Evolutionary conservation across 1,140 invertebrate genomes (phyloP).

Genomic region (Zaprionus capensis): DNA sequence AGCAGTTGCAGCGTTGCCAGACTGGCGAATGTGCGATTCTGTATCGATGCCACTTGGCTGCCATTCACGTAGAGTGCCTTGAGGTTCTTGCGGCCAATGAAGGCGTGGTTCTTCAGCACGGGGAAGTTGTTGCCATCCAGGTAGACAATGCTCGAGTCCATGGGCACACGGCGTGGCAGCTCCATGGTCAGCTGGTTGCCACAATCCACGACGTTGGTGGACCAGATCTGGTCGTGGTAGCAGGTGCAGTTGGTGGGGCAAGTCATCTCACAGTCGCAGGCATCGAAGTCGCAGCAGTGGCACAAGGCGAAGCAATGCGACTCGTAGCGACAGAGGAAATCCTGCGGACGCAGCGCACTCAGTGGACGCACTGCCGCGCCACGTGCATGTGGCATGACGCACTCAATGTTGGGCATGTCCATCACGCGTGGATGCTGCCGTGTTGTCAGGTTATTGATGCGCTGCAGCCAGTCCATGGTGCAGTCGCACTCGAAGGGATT

Average conservation of each 20-base stretch:
- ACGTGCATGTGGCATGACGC: constrained; percentile 91
- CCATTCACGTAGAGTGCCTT: constrained; percentile 93
- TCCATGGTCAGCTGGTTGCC: constrained; percentile 90
- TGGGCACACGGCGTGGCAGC: constrained; percentile 93
- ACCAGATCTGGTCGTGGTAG: constrained; percentile 96
- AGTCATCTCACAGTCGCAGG: constrained; percentile 97
- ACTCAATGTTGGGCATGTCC: constrained; percentile 94
- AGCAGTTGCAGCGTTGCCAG: constrained; percentile 91
- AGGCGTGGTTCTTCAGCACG: constrained; percentile 93
- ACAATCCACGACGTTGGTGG: constrained; percentile 96
- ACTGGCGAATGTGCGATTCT: constrained; percentile 96
- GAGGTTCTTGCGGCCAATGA: constrained; percentile 96
- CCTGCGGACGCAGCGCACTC: constrained; percentile 88
- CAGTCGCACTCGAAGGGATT: constrained; percentile 97
- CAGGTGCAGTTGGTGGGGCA: constrained; percentile 96
- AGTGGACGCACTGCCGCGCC: constrained; percentile 88
- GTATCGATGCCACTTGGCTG: constrained; percentile 93
- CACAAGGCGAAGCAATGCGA: constrained; percentile 96
- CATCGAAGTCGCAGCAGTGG: constrained; percentile 97
- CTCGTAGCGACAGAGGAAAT: constrained; percentile 95
- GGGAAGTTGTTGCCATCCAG: constrained; percentile 95
- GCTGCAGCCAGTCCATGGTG: constrained; percentile 95
- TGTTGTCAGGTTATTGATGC: constrained; percentile 93
- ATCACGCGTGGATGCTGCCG: constrained; percentile 93
- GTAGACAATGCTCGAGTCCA: constrained; percentile 97